Conservation (phyloP, 2,113 vertebrate genomes). For the Chionomys nivalis region DNA sequence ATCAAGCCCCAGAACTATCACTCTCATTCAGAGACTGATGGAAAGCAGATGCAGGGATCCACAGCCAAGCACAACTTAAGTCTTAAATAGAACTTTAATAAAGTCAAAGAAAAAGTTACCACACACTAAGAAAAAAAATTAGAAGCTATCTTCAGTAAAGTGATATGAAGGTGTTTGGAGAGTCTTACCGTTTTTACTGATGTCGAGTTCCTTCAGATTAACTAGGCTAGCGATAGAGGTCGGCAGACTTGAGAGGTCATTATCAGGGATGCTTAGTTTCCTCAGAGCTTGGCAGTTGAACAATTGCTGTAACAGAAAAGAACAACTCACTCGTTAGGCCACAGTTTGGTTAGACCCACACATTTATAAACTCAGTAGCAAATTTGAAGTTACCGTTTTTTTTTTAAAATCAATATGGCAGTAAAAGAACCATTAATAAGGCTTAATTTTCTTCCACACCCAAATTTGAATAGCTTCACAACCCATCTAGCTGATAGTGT, state of each 20-base stretch:
- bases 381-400: not conserved
- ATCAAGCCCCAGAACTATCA: too few relatives aligned
- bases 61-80: not conserved
- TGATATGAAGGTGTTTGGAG: not conserved
- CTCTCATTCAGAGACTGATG: too few relatives aligned
- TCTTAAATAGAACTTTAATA: slow-evolving; percentile 8
- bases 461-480: not conserved
- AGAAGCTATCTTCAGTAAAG: slow-evolving; percentile 9
- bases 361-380: not conserved
- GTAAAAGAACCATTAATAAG: not conserved
- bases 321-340: slow-evolving; percentile 60
- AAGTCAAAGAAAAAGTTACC: slow-evolving; percentile 26
- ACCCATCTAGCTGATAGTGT: not conserved
- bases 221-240: slow-evolving; percentile 97
- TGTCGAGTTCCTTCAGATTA: slow-evolving; percentile 98
- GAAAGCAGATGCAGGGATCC: too few relatives aligned
- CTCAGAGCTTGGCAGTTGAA: slow-evolving; percentile 98
- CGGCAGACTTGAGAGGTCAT: slow-evolving; percentile 97
- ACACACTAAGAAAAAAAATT: not conserved
- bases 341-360: not conserved
- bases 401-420: not conserved
- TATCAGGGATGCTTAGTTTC: slow-evolving; percentile 98
- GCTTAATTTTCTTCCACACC: not conserved
- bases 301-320: slow-evolving; percentile 92
- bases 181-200: slow-evolving; percentile 98